Evolutionary conservation across 1,140 invertebrate species (phyloP), one percentile per base, ranked within the genome.

Genomic region (Papilio glaucus): DNA sequence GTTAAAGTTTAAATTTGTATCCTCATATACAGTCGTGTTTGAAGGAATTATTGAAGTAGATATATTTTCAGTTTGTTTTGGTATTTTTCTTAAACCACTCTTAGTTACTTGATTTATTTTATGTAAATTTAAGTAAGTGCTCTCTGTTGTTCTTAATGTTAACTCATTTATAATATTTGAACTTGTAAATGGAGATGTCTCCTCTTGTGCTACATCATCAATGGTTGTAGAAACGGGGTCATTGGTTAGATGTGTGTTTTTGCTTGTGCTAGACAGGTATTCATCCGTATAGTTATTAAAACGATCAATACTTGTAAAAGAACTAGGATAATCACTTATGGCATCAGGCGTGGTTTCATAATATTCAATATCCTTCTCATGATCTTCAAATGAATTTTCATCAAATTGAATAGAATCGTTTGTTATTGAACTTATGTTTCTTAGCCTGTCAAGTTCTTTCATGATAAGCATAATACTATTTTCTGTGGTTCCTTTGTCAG

Each of bases 361-460:
- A 69, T 69, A 53, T 33, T 69, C 67, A 0, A 26, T 53, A 69
- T 38, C 33, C 7, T 62, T 62, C 38, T 72, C 67, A 60, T 76
- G 45, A 69, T 77, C 62, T 26, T 79, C 38, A 38, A 72, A 60
- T 21, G 41, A 60, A 71, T 41, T 45, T 21, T 72, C 72, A 49
- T 37, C 76, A 53, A 18, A 57, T 37, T 74, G 71, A 72, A 72
- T 45, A 13, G 57, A 24, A 65, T 69, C 45, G 2, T 53, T 37
- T 4, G 69, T 41, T 57, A 62, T 33, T 18, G 67, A 21, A 45
- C 53, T 72, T 24, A 78, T 76, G 7, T 74, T 72, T 75, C 75
- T 72, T 49, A 77, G 41, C 62, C 69, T 78, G 39, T 79, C 41
- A 39, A 85, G 74, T 79, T 85, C 79, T 71, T 81, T 79, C 68